Evolutionary conservation across 92 coral and sea anemone species (phyloP).

Genomic region (Parazoanthus darwini): DNA sequence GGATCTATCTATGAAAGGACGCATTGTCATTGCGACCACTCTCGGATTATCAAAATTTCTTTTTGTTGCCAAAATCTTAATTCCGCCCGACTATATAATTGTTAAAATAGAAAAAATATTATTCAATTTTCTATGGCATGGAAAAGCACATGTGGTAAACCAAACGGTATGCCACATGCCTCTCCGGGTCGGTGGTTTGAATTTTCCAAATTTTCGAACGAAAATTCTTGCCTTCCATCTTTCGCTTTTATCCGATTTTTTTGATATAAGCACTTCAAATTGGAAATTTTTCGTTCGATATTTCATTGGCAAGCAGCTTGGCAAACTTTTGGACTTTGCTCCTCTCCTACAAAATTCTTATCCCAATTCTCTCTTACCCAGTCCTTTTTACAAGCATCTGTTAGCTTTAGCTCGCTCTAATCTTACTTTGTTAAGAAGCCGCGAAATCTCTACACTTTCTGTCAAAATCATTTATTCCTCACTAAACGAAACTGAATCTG

Average conservation of each 20-base stretch:
- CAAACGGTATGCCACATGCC: background rate
- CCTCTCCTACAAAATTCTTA: too few relatives aligned
- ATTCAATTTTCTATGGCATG: too few relatives aligned
- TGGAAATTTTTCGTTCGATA: background rate
- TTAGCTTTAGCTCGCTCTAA: background rate
- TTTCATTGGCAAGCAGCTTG: background rate
- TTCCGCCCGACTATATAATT: background rate
- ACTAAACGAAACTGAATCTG: too few relatives aligned
- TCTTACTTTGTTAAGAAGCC: too few relatives aligned
- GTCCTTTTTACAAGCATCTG: background rate
- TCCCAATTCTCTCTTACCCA: background rate
- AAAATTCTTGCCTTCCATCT: background rate
- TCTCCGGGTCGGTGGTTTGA: background rate
- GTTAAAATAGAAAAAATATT: too few relatives aligned
- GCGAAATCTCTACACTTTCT: too few relatives aligned
- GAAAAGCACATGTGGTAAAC: background rate
- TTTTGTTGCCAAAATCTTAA: background rate
- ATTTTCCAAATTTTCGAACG: background rate
- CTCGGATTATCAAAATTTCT: background rate
- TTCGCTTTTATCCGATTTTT: too few relatives aligned
- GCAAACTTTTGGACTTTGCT: too few relatives aligned
- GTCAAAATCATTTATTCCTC: too few relatives aligned
- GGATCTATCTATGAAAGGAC: background rate
- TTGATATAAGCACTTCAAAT: too few relatives aligned
- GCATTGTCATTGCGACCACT: background rate